Evolutionary conservation across 2,888 invertebrate genomes (phyloP), one percentile per base, ranked within the genome.

Genomic region (Apotomis turbidana): DNA sequence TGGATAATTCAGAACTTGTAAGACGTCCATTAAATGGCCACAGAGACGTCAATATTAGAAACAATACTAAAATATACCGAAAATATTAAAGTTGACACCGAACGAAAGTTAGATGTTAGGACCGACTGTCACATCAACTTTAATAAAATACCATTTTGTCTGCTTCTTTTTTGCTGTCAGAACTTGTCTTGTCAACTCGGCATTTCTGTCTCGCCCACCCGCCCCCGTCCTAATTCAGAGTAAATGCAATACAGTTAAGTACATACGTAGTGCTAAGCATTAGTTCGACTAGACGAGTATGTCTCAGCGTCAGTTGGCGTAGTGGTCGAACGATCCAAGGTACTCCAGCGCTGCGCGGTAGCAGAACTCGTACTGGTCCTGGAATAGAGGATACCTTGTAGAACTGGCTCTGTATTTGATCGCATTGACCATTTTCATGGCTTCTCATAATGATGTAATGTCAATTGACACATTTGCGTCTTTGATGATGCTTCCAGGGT

Each of bases 281-380:
- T 75, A 73, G 75, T 77, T 76, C 66, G 77, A 75, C 88, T 89
- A 93, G 80, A 93, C 92, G 78, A 93, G 93, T 80, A 85, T 80
- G 83, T 91, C 91, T 93, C 91, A 93, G 82, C 89, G 93, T 96
- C 96, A 97, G 95, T 97, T 97, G 88, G 97, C 96, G 94, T 98
- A 98, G 91, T 99, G 98, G 94, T 99, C 99, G 93, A 99, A 99
- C 38, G 98, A 99, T 81, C 98, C 98, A 88, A 99, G 95, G 94
- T 99, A 99, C 90, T 99, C 99, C 89, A 99, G 95, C 81, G 99
- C 99, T 75, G 99, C 99, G 82, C 98, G 97, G 94, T 99, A 99
- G 94, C 99, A 99, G 94, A 99, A 99, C 92, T 99, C 98, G 94
- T 99, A 99, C 93, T 99, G 99, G 94, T 99, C 99, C 98, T 98